Percentiles rank a stretch among this genome's conserved stretches.
These are phyloP conservation scores for Xiphorhynchus elegans DNA, from an alignment of 2,113 vertebrate species.

Conservation along the genomic window DNA sequence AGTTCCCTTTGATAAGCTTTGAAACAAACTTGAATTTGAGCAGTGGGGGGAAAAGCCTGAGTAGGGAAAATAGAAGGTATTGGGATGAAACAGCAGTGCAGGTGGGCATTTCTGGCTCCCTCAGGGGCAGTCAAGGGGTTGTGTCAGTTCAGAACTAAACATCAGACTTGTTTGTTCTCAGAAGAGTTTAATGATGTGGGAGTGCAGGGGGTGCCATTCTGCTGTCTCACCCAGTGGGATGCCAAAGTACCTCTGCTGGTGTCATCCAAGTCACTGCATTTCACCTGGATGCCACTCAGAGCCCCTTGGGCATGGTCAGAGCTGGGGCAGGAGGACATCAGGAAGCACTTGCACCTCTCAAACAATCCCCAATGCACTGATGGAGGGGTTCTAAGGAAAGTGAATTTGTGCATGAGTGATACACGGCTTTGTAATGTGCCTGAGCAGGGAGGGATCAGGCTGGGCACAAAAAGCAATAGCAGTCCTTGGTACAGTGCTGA, in stretches of 20 bases:
- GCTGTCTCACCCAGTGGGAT: background rate
- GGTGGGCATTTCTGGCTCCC: background rate
- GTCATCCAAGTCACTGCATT: background rate
- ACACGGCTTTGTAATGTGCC: background rate
- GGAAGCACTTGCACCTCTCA: background rate
- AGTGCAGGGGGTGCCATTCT: background rate
- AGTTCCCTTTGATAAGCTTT: background rate
- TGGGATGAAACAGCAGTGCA: background rate
- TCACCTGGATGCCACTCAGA: background rate
- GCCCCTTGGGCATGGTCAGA: background rate
- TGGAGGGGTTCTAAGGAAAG: background rate
- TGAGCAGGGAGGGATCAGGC: background rate
- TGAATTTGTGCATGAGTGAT: background rate
- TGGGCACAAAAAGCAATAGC: background rate
- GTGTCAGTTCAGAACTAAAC: background rate
- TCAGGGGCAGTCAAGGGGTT: background rate
- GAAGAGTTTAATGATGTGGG: background rate
- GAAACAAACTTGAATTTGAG: background rate
- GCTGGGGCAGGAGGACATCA: background rate
- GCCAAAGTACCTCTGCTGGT: background rate
- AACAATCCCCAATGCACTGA: background rate
- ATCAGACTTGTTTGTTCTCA: background rate
- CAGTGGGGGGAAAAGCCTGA: background rate
- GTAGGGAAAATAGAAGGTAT: background rate
- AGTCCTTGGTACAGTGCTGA: background rate